These are phyloP conservation scores for Oithona nana DNA, from an alignment of 2,888 invertebrate genomes.

Conservation along the genomic window DNA sequence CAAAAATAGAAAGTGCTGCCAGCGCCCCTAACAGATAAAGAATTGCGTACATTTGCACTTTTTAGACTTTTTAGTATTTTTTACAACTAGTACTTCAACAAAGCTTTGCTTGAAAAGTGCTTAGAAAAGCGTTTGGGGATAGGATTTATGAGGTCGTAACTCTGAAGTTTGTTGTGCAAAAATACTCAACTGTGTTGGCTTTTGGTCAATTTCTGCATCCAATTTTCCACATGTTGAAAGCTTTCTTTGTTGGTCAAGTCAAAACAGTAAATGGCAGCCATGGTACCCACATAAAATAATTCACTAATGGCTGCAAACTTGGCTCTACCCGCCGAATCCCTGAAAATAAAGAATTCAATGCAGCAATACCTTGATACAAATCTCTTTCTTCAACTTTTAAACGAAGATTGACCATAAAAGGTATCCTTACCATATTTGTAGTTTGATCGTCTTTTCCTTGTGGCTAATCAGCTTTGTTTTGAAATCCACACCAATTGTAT, in stretches of 20 bases:
- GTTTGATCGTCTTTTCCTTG: neutral
- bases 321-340: slow-evolving; percentile 5
- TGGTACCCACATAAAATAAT: neutral
- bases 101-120: neutral
- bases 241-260: neutral
- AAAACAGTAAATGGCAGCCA: slow-evolving; percentile 1
- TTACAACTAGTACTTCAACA: too few relatives aligned
- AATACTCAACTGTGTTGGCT: neutral
- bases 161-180: too few relatives aligned
- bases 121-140: too few relatives aligned
- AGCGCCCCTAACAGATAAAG: too few relatives aligned
- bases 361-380: neutral
- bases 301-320: neutral
- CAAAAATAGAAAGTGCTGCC: too few relatives aligned
- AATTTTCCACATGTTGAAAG: neutral
- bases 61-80: too few relatives aligned
- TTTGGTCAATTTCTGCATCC: neutral
- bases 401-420: too few relatives aligned
- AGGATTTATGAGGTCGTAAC: too few relatives aligned
- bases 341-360: slow-evolving; percentile 3
- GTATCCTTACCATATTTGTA: slow-evolving; percentile 15
- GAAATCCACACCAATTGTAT: slow-evolving; percentile 11
- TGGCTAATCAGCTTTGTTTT: slow-evolving; percentile 6
- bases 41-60: too few relatives aligned
- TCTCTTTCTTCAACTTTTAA: neutral